Conservation (phyloP, 1,140 invertebrate species). For the Zaprionus capensis region DNA sequence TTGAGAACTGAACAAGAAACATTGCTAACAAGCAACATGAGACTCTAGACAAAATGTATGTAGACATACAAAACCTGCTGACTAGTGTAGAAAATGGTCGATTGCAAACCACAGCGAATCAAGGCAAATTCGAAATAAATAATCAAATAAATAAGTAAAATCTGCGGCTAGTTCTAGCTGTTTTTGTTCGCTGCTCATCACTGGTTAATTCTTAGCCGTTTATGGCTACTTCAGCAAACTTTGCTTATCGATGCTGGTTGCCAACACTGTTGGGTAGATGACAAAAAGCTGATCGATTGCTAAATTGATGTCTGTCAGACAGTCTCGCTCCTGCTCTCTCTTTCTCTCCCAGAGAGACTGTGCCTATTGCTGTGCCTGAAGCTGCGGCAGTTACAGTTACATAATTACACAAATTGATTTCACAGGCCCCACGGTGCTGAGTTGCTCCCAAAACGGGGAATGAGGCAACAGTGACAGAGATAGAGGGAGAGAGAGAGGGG, state of each 20-base stretch:
- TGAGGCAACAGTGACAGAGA: slow-evolving; percentile 12
- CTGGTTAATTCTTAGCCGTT: background rate
- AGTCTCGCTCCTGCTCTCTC: background rate
- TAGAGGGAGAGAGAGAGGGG: background rate
- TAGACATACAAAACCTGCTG: background rate
- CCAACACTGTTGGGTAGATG: slow-evolving; percentile 6
- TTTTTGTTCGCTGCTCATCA: too few species aligned
- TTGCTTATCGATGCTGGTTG: background rate
- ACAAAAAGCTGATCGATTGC: slow-evolving; percentile 42
- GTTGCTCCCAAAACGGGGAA: slow-evolving; percentile 56
- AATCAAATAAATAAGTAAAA: background rate
- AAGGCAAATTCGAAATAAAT: background rate
- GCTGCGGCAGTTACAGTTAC: slow-evolving; percentile 60
- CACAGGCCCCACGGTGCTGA: slow-evolving; percentile 53
- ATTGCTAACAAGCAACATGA: background rate
- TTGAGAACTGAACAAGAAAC: slow-evolving; percentile 13
- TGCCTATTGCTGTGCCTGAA: background rate
- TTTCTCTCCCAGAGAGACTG: background rate
- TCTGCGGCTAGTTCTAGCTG: too few species aligned
- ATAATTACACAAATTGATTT: slow-evolving; percentile 73
- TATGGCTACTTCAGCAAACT: background rate
- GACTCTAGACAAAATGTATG: background rate
- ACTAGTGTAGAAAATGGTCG: slow-evolving; percentile 8
- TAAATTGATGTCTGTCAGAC: slow-evolving; percentile 2
- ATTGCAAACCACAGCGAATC: slow-evolving; percentile 11